Conservation (phyloP, 2,888 invertebrate species). For the Cheilosia urbana region DNA sequence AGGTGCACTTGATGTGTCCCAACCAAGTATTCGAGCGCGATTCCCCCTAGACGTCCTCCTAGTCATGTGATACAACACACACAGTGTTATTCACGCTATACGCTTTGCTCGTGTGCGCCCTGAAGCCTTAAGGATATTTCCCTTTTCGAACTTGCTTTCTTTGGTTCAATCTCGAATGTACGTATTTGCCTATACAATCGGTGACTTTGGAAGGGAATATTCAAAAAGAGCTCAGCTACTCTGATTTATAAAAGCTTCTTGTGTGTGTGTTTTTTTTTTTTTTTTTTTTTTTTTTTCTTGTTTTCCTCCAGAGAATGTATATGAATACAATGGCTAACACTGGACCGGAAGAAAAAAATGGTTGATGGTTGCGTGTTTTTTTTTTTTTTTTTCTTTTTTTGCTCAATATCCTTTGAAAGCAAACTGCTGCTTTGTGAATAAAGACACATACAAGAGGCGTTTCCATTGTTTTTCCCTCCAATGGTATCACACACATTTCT, state of each 20-base stretch:
- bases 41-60: no score
- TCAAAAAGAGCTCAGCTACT: slow-evolving; percentile 2
- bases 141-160: slow-evolving; percentile 3
- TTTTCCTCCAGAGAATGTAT: not conserved
- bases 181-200: slow-evolving; percentile 6
- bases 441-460: slow-evolving; percentile 7
- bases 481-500: not conserved
- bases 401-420: slow-evolving; percentile 4
- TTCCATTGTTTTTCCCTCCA: slow-evolving; percentile 7
- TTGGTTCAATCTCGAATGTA: slow-evolving; percentile 8
- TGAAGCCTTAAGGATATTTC: slow-evolving; percentile 7
- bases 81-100: not conserved
- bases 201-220: not conserved
- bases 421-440: slow-evolving; percentile 7
- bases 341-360: slow-evolving; percentile 10
- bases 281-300: no score
- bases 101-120: not conserved
- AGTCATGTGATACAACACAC: not conserved
- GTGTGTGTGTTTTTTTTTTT: not conserved
- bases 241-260: slow-evolving; percentile 15
- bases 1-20: slow-evolving; percentile 1
- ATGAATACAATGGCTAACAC: slow-evolving; percentile 18
- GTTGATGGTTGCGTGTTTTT: no score
- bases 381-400: not conserved
- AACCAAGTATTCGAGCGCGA: not conserved